Evolutionary conservation across 2,113 vertebrate species (phyloP).

Genomic region (Campylorhamphus procurvoides): DNA sequence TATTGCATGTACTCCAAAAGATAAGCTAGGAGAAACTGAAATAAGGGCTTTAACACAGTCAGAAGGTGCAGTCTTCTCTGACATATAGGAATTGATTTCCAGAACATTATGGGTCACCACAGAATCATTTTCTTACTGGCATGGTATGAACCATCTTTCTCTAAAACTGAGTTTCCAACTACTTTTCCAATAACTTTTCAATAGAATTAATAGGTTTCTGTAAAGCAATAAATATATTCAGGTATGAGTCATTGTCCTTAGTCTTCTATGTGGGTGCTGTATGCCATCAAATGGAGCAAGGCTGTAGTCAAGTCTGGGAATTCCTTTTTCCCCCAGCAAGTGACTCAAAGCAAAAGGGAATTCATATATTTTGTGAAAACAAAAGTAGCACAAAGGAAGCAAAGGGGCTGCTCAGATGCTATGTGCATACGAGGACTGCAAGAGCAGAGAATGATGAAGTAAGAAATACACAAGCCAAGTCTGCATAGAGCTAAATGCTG

Average conservation of each 20-base stretch:
- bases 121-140: neutral
- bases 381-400: neutral
- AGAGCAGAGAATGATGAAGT: neutral
- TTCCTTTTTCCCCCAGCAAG: neutral
- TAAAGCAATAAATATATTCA: neutral
- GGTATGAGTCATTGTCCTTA: neutral
- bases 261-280: neutral
- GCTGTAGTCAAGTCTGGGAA: neutral
- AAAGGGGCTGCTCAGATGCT: neutral
- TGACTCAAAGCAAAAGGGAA: neutral
- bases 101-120: neutral
- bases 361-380: neutral
- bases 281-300: neutral
- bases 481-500: neutral
- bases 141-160: neutral
- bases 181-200: neutral
- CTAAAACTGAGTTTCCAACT: neutral
- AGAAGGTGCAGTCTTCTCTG: neutral
- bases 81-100: neutral
- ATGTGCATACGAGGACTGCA: neutral
- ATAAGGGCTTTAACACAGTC: neutral
- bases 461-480: neutral
- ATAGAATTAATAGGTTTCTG: neutral
- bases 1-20: neutral
- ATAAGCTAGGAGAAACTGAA: neutral